Evolutionary conservation across 2,113 vertebrate species (phyloP), one percentile per base, ranked within the genome.

Genomic region (Platichthys flesus): DNA sequence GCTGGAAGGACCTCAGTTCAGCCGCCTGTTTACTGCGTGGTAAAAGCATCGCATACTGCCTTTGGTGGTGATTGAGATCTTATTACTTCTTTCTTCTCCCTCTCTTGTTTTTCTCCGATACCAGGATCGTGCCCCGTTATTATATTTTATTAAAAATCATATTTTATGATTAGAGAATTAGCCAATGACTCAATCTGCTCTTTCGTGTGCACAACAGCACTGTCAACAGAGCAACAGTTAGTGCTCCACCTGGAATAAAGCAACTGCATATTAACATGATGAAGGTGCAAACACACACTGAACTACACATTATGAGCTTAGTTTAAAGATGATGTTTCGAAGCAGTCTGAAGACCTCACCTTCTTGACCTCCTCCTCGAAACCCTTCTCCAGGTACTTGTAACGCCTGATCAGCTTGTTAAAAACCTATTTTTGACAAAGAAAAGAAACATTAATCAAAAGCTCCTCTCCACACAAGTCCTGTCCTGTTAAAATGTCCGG

Each of bases 321-420:
- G 10, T 4, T n/a, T 31, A 7, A 57, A 20, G 3, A n/a, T 0
- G 24, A 4, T 24, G 14, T 0, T 4, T 0, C 20, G 12, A 8
- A 42, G 49, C 18, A n/a, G 1, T 42, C 14, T 3, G 21, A 35
- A 4, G 42, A 1, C 47, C 92, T 76, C 90, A 98, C 98, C 96
- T 99, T 99, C 95, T 99, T 99, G 79, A 99, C 97, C 94, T 99
- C 98, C 92, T 99, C 98, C 92, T 99, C 98, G 93, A 99, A 99
- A 82, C 97, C 97, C 93, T 99, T 99, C 94, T 99, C 98, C 96
- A 99, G 95, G 95, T 99, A 99, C 90, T 99, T 99, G 95, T 99
- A 99, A 93, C 98, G 98, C 95, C 98, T 96, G 95, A 99, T 99
- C 90, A 99, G 94, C 94, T 99, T 99, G 96, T 98, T 99, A 96